These are phyloP conservation scores for Acrocephalus kingi DNA, from an alignment of 2,113 vertebrate species.

Conservation along the genomic window DNA sequence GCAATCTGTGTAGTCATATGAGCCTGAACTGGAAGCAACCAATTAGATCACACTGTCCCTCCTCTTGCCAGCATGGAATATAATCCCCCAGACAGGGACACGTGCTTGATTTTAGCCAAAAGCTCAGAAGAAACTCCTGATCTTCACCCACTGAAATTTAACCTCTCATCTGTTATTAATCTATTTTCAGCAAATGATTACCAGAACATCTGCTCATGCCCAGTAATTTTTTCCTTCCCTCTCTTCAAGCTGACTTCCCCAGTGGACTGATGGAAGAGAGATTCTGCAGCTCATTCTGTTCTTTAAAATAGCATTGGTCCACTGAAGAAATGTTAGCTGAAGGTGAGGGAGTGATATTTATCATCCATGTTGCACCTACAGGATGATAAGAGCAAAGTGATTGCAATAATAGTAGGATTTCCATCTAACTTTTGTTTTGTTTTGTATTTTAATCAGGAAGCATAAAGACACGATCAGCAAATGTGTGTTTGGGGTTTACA, in stretches of 20 bases:
- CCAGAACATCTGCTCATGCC: conserved; percentile 41
- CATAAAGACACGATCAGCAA: neutral
- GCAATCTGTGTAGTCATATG: neutral
- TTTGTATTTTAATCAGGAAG: neutral
- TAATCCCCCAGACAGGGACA: neutral
- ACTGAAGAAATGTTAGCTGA: neutral
- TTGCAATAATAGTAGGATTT: neutral
- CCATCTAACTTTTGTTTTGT: neutral
- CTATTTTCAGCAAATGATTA: conserved; percentile 33
- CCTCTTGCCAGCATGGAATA: neutral
- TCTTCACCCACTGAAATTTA: conserved; percentile 33
- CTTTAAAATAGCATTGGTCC: neutral
- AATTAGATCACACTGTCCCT: conserved; percentile 9
- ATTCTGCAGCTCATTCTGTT: neutral
- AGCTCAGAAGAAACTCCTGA: neutral
- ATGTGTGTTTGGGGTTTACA: neutral
- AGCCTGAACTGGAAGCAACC: conserved; percentile 10
- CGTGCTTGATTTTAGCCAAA: conserved; percentile 5
- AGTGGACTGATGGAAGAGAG: neutral
- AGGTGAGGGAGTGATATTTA: neutral
- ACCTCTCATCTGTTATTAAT: conserved; percentile 55
- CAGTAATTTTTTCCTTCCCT: conserved; percentile 38
- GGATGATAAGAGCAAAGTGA: neutral
- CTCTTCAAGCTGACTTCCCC: conserved; percentile 6
- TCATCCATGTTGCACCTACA: neutral